Percentiles rank a stretch among this genome's conserved stretches.
Evolutionary conservation across 2,888 invertebrate genomes (phyloP).

Genomic region (Aphelenchoides bicaudatus): DNA sequence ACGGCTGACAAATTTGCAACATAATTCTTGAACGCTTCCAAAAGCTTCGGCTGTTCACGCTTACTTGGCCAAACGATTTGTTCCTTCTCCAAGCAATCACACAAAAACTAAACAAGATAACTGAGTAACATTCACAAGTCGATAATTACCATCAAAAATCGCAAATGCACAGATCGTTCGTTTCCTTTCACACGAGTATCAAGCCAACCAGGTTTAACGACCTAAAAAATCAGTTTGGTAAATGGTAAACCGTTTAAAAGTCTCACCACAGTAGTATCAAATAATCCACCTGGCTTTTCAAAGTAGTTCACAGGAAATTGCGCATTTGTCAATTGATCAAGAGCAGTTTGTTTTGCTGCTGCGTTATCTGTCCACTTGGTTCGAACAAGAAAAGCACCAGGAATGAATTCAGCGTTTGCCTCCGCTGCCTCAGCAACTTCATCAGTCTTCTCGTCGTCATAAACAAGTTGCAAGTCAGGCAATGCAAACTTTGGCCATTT

Average conservation of each 20-base stretch:
- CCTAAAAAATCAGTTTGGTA: neutral
- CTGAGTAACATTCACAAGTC: neutral
- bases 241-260: neutral
- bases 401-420: neutral
- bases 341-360: neutral
- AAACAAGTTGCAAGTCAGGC: neutral
- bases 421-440: neutral
- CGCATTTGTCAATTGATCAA: neutral
- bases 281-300: slow-evolving; percentile 3
- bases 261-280: neutral
- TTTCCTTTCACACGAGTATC: slow-evolving; percentile 14
- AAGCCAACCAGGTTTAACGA: slow-evolving; percentile 15
- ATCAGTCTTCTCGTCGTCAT: neutral
- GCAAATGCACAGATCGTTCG: slow-evolving; percentile 11
- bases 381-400: neutral
- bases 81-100: slow-evolving; percentile 7
- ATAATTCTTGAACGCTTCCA: neutral
- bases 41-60: slow-evolving; percentile 3
- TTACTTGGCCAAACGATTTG: slow-evolving; percentile 8
- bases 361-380: neutral
- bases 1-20: slow-evolving; percentile 4
- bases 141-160: slow-evolving; percentile 5
- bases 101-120: neutral
- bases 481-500: neutral
- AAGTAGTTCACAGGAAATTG: neutral